Evolutionary conservation across 2,888 invertebrate species (phyloP), one percentile per base, ranked within the genome.

Genomic region (Sesia bembeciformis): DNA sequence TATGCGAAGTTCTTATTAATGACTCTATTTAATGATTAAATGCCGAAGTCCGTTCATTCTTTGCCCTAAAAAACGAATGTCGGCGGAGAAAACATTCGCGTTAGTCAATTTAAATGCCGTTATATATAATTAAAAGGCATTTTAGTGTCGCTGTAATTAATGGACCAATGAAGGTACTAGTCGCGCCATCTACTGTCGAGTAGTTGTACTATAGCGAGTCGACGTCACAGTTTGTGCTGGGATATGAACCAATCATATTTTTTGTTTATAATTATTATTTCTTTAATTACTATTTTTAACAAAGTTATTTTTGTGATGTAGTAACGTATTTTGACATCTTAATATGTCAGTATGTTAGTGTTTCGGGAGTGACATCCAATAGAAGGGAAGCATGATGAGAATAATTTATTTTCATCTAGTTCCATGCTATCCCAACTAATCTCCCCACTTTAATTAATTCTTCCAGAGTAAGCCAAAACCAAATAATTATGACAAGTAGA

Each of bases 121-220:
- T 49, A 5, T 8, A 39, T 39, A 49, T 51, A 58, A 58, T 54
- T 56, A 54, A 52, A 55, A 55, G 46, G 46, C 39, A 50, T 39
- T 50, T 50, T 40, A 40, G 40, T 8, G 40, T 4, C 4, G 5
- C n/a, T n/a, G 40, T 52, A 39, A 50, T 52, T n/a, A 52, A 52
- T 49, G 49, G 5, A 52, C 7, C 5, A 5, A 39, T 50, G 39
- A 0, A 50, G 7, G 5, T 4, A 50, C 50, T n/a, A 3, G 4
- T 38, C 39, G 51, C 58, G 86, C 79, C 85, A 86, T 84, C 87
- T 85, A 3, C 69, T 62, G 61, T 4, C 23, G 78, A 83, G 79
- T 85, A 81, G 87, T 66, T 38, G 56, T 58, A 67, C 60, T 62
- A 50, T 60, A 52, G 23, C 23, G 1, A 23, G 2, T 23, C n/a